Base-by-base conservation (phyloP, 2,888 invertebrate species). In the Metacarcinus magister region DNA sequence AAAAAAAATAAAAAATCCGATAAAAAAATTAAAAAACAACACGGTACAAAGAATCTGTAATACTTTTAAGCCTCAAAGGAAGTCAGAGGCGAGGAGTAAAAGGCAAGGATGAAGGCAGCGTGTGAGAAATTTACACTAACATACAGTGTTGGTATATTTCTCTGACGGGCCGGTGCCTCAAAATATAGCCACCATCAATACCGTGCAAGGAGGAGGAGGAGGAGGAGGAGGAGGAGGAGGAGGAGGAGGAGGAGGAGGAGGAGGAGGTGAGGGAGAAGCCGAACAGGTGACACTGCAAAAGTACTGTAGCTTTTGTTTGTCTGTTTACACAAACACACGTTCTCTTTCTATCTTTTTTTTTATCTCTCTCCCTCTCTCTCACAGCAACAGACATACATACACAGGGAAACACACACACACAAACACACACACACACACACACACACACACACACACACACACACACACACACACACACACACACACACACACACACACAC, bases 211-310 rank as follows among this genome's bases (percentile, higher is more conserved):
- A 46, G 54, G 54, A 54, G 54, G 54, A 54, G 54, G 54, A 54
- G 54, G 54, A 54, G 54, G 54, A 54, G 54, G 54, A 54, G 54
- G 54, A 54, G 54, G 54, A 54, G 54, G 54, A 54, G n/a, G n/a
- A 67, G 67, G 67, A 67, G 67, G 67, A 67, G 67, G 67, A 67
- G 67, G 67, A 67, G 67, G 67, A 67, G 67, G n/a, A 67, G 67
- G 67, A 67, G n/a, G n/a, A 67, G 67, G 67, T 5, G n/a, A n/a
- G 2, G n/a, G 67, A 67, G 67, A 67, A 67, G n/a, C 5, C 5
- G 10, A 16, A n/a, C 23, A 67, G 67, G n/a, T n/a, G 67, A 7
- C 23, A 67, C n/a, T 3, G 1, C 5, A 67, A 67, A 67, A 67
- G 23, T 23, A 67, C 54, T 13, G 13, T 54, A 54, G 10, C 54